Evolutionary conservation across 2,113 vertebrate species (phyloP).

Genomic region (Picathartes gymnocephalus): DNA sequence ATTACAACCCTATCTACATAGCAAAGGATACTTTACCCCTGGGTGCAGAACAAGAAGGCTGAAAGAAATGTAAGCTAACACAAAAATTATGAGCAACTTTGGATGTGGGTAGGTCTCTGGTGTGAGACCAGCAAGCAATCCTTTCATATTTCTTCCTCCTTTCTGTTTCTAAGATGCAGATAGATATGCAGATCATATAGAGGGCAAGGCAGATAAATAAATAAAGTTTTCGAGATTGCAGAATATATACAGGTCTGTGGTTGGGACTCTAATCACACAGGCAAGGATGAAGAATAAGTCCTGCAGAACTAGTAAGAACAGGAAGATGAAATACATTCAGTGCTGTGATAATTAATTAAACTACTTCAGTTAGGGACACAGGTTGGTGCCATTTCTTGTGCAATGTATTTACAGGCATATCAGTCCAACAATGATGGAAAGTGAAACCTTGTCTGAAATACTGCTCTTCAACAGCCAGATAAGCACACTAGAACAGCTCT

Average conservation of each 20-base stretch:
- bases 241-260: not conserved
- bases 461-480: not conserved
- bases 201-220: conserved; percentile 23
- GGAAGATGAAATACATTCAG: not conserved
- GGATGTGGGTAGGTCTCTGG: not conserved
- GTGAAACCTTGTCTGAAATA: not conserved
- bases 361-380: not conserved
- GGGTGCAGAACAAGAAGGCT: conserved; percentile 16
- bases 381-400: not conserved
- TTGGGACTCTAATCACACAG: not conserved
- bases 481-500: not conserved
- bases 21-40: conserved; percentile 52
- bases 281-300: not conserved
- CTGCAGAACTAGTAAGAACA: not conserved
- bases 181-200: not conserved
- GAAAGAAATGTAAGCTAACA: conserved; percentile 3
- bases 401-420: not conserved
- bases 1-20: conserved; percentile 62
- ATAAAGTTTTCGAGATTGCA: not conserved
- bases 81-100: conserved; percentile 44
- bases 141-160: conserved; percentile 7
- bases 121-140: not conserved
- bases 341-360: not conserved
- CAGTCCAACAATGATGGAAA: not conserved
- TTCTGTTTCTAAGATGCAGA: conserved; percentile 2